Evolutionary conservation across 1,140 invertebrate genomes (phyloP), one percentile per base, ranked within the genome.

Genomic region (Lepidurus couesii): DNA sequence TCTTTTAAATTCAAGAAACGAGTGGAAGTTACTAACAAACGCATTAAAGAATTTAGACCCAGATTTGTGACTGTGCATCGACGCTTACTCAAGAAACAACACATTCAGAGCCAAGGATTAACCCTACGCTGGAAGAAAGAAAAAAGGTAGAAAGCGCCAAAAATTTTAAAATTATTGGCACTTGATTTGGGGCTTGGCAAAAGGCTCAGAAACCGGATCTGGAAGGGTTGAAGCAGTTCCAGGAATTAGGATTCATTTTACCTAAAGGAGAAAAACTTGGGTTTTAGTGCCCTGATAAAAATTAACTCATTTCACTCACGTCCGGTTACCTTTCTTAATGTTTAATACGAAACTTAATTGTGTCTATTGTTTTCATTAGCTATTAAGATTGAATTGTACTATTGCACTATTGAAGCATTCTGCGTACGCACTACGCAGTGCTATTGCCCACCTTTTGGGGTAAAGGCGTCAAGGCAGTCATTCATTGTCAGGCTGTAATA

Each of bases 401-500:
- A 16, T 53, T 53, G 16, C 6, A 21, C 16, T 21, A n/a, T 21
- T 65, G 16, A 65, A 65, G 53, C 53, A 65, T 65, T 21, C 53
- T 65, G 53, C 53, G 53, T 21, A 65, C 53, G 53, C 53, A 65
- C 53, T 65, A 65, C 53, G 53, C 53, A 65, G 53, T 65, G 53
- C 21, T 65, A 65, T 65, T 65, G 53, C 53, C 53, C 53, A 21
- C 53, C 53, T 65, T 65, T 65, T 16, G 21, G 16, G 16, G 21
- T 65, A 21, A 65, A 65, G 53, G 53, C 53, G n/a, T 65, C 53
- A 65, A 65, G 21, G 53, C 53, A 65, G 16, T 21, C 13, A 16
- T 65, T 65, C 53, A 13, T 16, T 65, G 53, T 21, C 53, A 21
- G 53, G 53, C 6, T 65, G 53, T 65, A 65, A 65, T 65, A 21